phyloP scores from a whole-genome alignment of 1,140 invertebrate species.

The Sminthurinus signatus region DNA sequence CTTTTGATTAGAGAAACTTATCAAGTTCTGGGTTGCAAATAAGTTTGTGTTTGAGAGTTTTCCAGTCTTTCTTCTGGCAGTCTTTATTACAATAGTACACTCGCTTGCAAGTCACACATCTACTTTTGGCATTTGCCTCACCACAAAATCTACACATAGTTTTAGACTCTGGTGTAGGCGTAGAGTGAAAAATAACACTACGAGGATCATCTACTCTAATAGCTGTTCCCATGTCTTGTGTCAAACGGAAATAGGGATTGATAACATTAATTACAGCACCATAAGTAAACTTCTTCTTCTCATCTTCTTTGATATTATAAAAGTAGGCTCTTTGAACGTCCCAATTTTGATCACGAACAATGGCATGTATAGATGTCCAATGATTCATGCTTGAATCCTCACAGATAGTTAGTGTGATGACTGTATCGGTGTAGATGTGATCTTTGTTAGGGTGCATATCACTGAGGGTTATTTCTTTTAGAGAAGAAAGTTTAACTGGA shows the following conservation, averaged over 20 bases:
- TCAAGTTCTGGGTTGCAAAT: constrained; percentile 10
- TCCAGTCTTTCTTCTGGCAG: constrained; percentile 3
- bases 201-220: constrained; percentile 28
- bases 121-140: not conserved
- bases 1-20: not conserved
- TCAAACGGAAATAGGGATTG: constrained; percentile 21
- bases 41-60: constrained; percentile 11
- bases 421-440: constrained; percentile 13
- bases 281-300: constrained; percentile 14
- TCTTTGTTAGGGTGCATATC: constrained; percentile 19
- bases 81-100: constrained; percentile 18
- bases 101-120: constrained; percentile 12
- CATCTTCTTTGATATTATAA: constrained; percentile 18
- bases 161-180: not conserved
- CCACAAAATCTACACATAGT: constrained; percentile 26
- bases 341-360: constrained; percentile 25
- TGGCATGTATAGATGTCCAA: not conserved
- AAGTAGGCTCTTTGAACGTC: constrained; percentile 14
- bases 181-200: constrained; percentile 1
- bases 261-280: constrained; percentile 21
- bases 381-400: constrained; percentile 14
- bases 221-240: not conserved
- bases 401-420: constrained; percentile 16
- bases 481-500: not conserved
- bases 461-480: constrained; percentile 14